phyloP scores from a whole-genome alignment of 1,140 invertebrate genomes.

The Sinella curviseta region DNA sequence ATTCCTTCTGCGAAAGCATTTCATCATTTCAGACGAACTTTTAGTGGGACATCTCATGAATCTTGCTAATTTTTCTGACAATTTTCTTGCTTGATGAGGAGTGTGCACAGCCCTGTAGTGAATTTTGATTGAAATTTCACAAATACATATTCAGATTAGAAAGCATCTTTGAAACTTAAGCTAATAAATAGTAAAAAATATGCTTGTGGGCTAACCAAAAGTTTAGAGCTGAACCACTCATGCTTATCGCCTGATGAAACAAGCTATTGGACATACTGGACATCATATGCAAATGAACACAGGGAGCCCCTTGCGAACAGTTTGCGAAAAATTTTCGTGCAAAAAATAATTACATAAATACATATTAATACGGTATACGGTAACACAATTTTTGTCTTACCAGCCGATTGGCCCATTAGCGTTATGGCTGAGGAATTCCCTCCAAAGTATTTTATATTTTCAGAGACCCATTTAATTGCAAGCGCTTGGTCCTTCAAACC shows the following conservation, averaged over 20 bases:
- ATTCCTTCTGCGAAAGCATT: not conserved
- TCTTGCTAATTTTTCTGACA: slow-evolving; percentile 25
- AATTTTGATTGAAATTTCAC: too few species aligned
- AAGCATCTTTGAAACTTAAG: too few species aligned
- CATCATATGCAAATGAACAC: slow-evolving; percentile 40
- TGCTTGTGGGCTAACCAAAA: too few species aligned
- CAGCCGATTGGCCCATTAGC: not conserved
- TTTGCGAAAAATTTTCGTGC: not conserved
- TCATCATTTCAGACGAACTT: slow-evolving; percentile 7
- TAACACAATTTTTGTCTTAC: too few species aligned
- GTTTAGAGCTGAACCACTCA: slow-evolving; percentile 34
- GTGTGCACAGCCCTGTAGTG: slow-evolving; percentile 20
- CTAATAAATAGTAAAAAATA: too few species aligned
- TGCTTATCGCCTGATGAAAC: slow-evolving; percentile 24
- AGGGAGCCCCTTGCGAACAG: slow-evolving; percentile 15
- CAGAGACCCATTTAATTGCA: not conserved
- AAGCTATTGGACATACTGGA: slow-evolving; percentile 13
- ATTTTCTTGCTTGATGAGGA: slow-evolving; percentile 24
- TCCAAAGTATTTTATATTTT: not conserved
- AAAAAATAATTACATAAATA: not conserved
- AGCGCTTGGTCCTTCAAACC: slow-evolving; percentile 4
- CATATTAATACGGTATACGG: too few species aligned
- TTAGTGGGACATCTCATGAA: slow-evolving; percentile 16
- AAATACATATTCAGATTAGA: too few species aligned
- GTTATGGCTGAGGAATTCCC: not conserved